phyloP scores from a whole-genome alignment of 2,113 vertebrate genomes.

The Steatornis caripensis region DNA sequence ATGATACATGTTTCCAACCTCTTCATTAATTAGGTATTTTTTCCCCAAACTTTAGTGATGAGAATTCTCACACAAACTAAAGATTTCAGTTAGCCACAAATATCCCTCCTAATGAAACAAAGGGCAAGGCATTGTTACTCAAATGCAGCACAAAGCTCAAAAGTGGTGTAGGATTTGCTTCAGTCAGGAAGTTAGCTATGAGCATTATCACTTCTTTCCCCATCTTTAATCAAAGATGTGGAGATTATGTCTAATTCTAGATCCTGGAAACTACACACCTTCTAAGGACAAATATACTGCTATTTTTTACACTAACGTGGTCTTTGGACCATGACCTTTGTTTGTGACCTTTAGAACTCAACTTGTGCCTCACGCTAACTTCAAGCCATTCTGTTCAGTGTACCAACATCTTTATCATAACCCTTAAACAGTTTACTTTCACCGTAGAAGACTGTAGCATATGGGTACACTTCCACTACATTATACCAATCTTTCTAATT shows the following conservation, averaged over 20 bases:
- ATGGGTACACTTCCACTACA: not conserved
- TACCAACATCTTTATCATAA: not conserved
- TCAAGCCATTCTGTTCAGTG: not conserved
- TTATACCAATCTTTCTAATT: not conserved
- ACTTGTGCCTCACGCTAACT: not conserved
- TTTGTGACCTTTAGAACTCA: not conserved
- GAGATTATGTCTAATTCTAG: not conserved
- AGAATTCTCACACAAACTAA: not conserved
- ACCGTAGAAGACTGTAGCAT: not conserved
- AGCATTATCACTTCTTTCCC: not conserved
- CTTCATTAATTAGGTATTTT: not conserved
- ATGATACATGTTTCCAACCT: not conserved
- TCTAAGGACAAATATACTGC: not conserved
- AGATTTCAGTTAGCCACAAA: not conserved
- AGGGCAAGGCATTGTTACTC: not conserved
- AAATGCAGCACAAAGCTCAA: not conserved
- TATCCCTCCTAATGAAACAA: not conserved
- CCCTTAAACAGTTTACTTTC: not conserved
- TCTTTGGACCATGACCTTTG: not conserved
- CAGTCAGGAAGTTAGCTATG: not conserved
- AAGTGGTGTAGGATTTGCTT: not conserved
- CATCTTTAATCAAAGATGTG: not conserved
- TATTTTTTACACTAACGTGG: not conserved
- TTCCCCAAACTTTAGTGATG: accelerated
- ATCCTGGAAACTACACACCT: not conserved